Conservation (phyloP, 2,113 vertebrate species). For the Microcebus ravelobensis region DNA sequence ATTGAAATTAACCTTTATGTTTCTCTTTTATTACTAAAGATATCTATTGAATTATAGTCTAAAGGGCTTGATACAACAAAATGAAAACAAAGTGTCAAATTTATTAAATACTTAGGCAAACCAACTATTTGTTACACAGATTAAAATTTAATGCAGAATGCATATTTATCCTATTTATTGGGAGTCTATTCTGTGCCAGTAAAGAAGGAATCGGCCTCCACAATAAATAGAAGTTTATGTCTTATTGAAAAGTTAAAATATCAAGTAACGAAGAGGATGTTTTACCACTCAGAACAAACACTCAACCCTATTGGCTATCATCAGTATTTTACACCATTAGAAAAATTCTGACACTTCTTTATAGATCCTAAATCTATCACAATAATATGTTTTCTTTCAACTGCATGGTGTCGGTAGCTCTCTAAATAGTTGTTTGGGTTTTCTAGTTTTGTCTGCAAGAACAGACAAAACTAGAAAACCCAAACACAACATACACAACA, state of each 20-base stretch:
- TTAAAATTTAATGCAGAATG: neutral
- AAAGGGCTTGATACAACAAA: neutral
- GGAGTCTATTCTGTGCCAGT: neutral
- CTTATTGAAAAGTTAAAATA: neutral
- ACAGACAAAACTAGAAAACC: too few relatives aligned
- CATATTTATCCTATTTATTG: neutral
- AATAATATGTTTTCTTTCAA: neutral
- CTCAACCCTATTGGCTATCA: neutral
- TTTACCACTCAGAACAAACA: neutral
- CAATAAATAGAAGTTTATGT: neutral
- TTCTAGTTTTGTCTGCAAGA: constrained; percentile 1
- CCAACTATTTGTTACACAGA: neutral
- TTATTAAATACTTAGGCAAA: constrained; percentile 33
- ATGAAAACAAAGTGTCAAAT: neutral
- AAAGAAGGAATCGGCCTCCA: neutral
- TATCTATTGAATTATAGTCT: neutral
- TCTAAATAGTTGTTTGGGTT: neutral
- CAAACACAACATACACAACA: too few relatives aligned
- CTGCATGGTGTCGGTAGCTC: neutral
- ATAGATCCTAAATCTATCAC: neutral
- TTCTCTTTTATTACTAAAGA: constrained; percentile 3
- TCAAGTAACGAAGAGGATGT: neutral
- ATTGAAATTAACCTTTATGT: neutral
- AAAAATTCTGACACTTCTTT: neutral
- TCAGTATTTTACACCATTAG: neutral